A percentile compares a stretch with the other conserved stretches of the same genome.
phyloP scores from a whole-genome alignment of 2,113 vertebrate species.

The Epinephelus moara region DNA sequence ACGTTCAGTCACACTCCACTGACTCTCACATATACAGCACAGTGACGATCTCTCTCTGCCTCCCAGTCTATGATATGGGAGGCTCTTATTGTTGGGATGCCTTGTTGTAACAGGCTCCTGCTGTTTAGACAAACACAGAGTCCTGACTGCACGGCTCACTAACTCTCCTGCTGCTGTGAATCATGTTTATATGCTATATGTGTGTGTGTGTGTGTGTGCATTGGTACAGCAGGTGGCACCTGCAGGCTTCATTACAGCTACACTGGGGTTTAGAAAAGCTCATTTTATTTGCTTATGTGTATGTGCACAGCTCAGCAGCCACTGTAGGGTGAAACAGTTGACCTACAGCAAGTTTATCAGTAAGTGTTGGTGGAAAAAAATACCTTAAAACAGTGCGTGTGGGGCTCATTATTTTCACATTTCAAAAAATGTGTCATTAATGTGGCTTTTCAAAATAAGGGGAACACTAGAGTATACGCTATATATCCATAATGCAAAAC shows the following conservation, averaged over 20 bases:
- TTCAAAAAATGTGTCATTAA: neutral
- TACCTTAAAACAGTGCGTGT: neutral
- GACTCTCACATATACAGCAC: slow-evolving; percentile 43
- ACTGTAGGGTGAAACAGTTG: neutral
- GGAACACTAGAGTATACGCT: too few species aligned
- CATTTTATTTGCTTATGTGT: slow-evolving; percentile 16
- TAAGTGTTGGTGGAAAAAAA: neutral
- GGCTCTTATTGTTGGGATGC: slow-evolving; percentile 57
- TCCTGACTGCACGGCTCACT: slow-evolving; percentile 53
- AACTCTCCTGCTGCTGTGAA: slow-evolving; percentile 43
- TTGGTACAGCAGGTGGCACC: slow-evolving; percentile 46
- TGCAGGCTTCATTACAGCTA: slow-evolving; percentile 31
- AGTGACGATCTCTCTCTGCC: slow-evolving; percentile 35
- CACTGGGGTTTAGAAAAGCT: slow-evolving; percentile 29
- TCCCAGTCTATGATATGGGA: slow-evolving; percentile 40
- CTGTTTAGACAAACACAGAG: slow-evolving; percentile 70
- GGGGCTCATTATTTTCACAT: neutral
- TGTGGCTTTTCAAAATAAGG: neutral
- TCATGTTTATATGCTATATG: slow-evolving; percentile 15
- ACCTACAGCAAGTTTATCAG: neutral
- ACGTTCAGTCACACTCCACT: slow-evolving; percentile 32
- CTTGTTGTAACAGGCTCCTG: slow-evolving; percentile 67
- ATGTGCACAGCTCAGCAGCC: neutral
- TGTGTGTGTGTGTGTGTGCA: neutral
- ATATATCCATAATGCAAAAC: neutral